These are phyloP conservation scores for Pelobates fuscus DNA, from an alignment of 2,113 vertebrate species.

Conservation along the genomic window DNA sequence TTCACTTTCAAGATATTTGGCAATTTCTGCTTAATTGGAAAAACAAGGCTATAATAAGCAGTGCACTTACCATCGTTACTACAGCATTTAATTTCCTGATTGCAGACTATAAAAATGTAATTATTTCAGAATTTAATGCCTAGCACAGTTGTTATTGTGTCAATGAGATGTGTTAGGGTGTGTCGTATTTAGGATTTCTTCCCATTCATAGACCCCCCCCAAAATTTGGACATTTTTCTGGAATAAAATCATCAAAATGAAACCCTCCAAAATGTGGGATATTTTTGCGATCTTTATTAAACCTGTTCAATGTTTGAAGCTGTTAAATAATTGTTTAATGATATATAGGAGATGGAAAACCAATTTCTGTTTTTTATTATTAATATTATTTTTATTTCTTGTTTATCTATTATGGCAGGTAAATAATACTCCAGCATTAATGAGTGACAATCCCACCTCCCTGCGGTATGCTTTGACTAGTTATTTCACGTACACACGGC, in stretches of 20 bases:
- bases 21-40: slow-evolving; percentile 22
- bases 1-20: slow-evolving; percentile 29
- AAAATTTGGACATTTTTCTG: neutral
- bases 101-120: slow-evolving; percentile 13
- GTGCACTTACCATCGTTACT: neutral
- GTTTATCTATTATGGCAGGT: too few species aligned
- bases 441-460: too few species aligned
- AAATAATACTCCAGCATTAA: too few species aligned
- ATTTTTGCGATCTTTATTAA: too few species aligned
- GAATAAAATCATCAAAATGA: neutral
- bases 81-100: slow-evolving; percentile 16
- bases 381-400: too few species aligned
- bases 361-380: too few species aligned
- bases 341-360: too few species aligned
- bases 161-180: neutral
- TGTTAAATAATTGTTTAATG: too few species aligned
- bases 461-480: too few species aligned
- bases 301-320: too few species aligned
- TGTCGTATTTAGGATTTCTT: neutral
- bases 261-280: neutral
- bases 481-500: too few species aligned
- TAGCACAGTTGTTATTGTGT: slow-evolving; percentile 5
- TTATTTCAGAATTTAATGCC: slow-evolving; percentile 19
- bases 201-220: neutral
- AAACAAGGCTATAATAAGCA: slow-evolving; percentile 10